phyloP scores from a whole-genome alignment of 2,888 invertebrate genomes.

The Tolmerus cingulatus region DNA sequence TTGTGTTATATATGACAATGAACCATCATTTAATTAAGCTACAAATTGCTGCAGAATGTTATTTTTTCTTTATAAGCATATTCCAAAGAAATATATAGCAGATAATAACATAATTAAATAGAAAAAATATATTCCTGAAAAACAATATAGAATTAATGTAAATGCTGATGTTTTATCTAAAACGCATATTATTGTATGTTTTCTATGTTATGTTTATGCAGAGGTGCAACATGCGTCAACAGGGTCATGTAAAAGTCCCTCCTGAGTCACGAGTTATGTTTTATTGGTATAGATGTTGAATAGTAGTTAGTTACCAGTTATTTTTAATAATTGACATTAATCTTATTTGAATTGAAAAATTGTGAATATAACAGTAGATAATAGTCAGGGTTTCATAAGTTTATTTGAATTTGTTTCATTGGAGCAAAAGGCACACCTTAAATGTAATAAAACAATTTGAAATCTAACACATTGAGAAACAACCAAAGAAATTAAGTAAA shows the following conservation, averaged over 20 bases:
- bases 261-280: not conserved
- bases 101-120: not conserved
- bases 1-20: too few relatives aligned
- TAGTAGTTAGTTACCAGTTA: not conserved
- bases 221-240: not conserved
- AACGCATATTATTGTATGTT: not conserved
- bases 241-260: constrained; percentile 15
- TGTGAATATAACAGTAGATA: not conserved
- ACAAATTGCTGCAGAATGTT: too few relatives aligned
- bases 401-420: constrained; percentile 22
- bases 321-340: constrained; percentile 26
- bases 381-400: constrained; percentile 18
- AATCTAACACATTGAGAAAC: not conserved
- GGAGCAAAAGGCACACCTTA: constrained; percentile 36
- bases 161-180: not conserved
- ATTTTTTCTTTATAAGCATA: too few relatives aligned
- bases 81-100: too few relatives aligned
- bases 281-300: not conserved
- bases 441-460: constrained; percentile 22
- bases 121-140: not conserved
- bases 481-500: not conserved
- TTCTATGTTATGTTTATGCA: not conserved
- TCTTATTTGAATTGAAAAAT: not conserved
- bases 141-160: not conserved
- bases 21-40: too few relatives aligned